phyloP scores from a whole-genome alignment of 2,797 vertebrate genomes.

The Aythya fuligula region DNA sequence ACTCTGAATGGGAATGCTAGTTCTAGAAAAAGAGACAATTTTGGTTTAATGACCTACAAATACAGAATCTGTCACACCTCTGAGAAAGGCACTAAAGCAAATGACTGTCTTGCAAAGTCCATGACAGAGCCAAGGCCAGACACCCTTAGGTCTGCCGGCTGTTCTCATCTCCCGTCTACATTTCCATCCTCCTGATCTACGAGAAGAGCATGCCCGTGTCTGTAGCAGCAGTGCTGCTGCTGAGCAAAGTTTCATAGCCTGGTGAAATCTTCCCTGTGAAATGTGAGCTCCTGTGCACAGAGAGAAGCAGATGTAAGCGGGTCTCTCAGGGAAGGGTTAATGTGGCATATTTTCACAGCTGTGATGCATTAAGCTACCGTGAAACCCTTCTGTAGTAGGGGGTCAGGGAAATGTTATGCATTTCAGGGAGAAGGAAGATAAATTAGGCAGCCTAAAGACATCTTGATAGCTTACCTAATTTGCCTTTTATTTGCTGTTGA shows the following conservation, averaged over 20 bases:
- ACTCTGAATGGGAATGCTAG: not conserved
- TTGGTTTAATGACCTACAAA: not conserved
- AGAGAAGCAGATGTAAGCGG: not conserved
- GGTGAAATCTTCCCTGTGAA: not conserved
- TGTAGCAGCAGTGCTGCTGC: not conserved
- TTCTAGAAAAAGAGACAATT: not conserved
- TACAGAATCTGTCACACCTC: not conserved
- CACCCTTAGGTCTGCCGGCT: not conserved
- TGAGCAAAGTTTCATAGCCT: not conserved
- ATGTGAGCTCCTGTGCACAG: not conserved
- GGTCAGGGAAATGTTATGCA: conserved; percentile 2
- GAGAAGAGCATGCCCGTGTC: not conserved
- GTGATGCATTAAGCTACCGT: not conserved
- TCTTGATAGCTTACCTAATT: not conserved
- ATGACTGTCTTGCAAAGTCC: conserved; percentile 4
- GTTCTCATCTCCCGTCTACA: not conserved
- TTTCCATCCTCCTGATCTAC: not conserved
- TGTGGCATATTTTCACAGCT: conserved; percentile 11
- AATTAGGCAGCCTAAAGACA: conserved; percentile 4
- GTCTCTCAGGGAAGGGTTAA: not conserved
- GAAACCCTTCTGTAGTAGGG: not conserved
- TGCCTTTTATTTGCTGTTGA: not conserved
- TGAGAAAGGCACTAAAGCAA: conserved; percentile 14
- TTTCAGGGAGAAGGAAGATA: not conserved
- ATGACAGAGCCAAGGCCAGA: not conserved